These are phyloP conservation scores for Eriosoma lanigerum DNA, from an alignment of 1,140 invertebrate species.

Conservation along the genomic window DNA sequence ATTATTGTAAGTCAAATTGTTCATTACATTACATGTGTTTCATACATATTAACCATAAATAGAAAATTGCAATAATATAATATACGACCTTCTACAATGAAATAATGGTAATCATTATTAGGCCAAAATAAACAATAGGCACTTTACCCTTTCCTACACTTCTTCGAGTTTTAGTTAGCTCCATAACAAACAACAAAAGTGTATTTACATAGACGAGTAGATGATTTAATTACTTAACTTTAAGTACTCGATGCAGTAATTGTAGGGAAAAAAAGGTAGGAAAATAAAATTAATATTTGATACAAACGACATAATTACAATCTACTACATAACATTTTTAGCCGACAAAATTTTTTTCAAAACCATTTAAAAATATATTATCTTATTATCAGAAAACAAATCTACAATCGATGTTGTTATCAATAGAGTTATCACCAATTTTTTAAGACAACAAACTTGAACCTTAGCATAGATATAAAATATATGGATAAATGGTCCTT, in stretches of 20 bases:
- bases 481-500: too few relatives aligned
- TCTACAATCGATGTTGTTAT: neutral
- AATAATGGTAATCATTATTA: slow-evolving; percentile 8
- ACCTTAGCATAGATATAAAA: too few relatives aligned
- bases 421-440: neutral
- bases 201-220: neutral
- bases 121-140: slow-evolving; percentile 26
- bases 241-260: too few relatives aligned
- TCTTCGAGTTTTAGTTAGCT: slow-evolving; percentile 29
- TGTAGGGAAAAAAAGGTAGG: too few relatives aligned
- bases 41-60: neutral
- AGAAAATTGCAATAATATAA: neutral
- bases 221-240: neutral
- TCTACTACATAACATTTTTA: too few relatives aligned
- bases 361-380: too few relatives aligned
- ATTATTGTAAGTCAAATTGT: neutral
- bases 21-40: neutral
- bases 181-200: neutral
- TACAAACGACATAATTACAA: too few relatives aligned
- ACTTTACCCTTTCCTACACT: slow-evolving; percentile 31
- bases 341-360: too few relatives aligned
- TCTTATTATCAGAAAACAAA: too few relatives aligned
- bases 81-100: slow-evolving; percentile 1
- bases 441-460: neutral
- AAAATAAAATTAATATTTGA: too few relatives aligned